These are phyloP conservation scores for Epirrita christyi DNA, from an alignment of 2,888 invertebrate genomes.

Conservation along the genomic window DNA sequence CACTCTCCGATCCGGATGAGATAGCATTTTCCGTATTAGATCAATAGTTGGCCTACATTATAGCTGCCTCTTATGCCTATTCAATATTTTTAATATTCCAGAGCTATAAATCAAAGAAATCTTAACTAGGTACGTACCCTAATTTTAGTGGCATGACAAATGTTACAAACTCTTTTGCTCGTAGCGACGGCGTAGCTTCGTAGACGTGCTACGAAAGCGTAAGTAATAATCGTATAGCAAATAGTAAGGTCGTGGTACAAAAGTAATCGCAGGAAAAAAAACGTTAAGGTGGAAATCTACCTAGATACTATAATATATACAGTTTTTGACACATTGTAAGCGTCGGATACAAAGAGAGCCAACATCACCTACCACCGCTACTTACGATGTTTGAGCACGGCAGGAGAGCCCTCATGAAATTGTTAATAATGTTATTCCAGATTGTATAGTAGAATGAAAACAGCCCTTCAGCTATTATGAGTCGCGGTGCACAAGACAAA, in stretches of 20 bases:
- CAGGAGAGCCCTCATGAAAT: constrained; percentile 44
- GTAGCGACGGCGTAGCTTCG: not conserved
- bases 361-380: too few relatives aligned
- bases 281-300: too few relatives aligned
- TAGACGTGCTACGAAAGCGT: not conserved
- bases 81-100: too few relatives aligned
- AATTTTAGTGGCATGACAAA: not conserved
- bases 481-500: constrained; percentile 73
- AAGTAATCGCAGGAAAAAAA: too few relatives aligned
- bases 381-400: not conserved
- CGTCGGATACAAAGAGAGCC: too few relatives aligned
- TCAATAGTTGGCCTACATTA: constrained; percentile 47
- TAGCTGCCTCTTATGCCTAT: constrained; percentile 1
- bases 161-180: not conserved
- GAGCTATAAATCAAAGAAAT: not conserved
- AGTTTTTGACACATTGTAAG: too few relatives aligned
- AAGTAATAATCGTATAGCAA: not conserved
- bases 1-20: constrained; percentile 49
- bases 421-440: constrained; percentile 71
- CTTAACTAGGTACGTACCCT: not conserved
- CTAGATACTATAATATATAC: too few relatives aligned
- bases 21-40: constrained; percentile 45
- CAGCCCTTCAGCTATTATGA: constrained; percentile 71
- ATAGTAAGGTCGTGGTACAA: too few relatives aligned
- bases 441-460: constrained; percentile 72